Conservation (phyloP, 2,888 invertebrate genomes). For the Apodemia duryi region DNA sequence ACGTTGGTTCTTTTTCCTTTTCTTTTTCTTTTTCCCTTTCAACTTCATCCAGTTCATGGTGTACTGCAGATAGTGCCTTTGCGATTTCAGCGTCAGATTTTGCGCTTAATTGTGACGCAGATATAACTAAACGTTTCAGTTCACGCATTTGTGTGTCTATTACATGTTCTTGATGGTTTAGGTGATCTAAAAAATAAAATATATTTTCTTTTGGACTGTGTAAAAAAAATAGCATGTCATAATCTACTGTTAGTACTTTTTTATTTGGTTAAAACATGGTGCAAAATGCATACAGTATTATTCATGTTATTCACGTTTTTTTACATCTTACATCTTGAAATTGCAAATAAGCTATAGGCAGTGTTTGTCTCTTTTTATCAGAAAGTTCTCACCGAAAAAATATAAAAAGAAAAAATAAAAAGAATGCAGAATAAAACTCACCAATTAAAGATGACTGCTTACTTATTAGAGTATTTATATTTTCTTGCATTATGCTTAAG, state of each 20-base stretch:
- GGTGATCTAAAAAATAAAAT: conserved; percentile 48
- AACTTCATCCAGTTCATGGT: conserved; percentile 60
- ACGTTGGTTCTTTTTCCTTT: conserved; percentile 37
- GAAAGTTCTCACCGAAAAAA: too few relatives aligned
- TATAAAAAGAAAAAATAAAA: conserved; percentile 3
- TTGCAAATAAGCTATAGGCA: too few relatives aligned
- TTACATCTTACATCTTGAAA: too few relatives aligned
- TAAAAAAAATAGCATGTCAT: too few relatives aligned
- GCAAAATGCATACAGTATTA: too few relatives aligned
- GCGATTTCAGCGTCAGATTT: conserved; percentile 64
- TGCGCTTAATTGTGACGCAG: conserved; percentile 57
- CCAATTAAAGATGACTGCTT: conserved; percentile 69
- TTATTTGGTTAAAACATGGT: too few relatives aligned
- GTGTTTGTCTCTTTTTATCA: too few relatives aligned
- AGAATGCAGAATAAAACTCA: conserved; percentile 34
- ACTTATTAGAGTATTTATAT: conserved; percentile 57
- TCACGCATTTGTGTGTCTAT: conserved; percentile 57
- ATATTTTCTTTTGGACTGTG: not conserved
- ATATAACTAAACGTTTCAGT: conserved; percentile 51
- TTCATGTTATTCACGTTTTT: too few relatives aligned
- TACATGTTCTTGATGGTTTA: conserved; percentile 57
- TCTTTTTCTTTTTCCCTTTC: conserved; percentile 46
- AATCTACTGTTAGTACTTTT: too few relatives aligned
- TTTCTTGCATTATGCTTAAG: conserved; percentile 62
- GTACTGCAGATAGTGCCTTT: conserved; percentile 57